phyloP scores from a whole-genome alignment of 2,797 vertebrate genomes.

The Rallus crepitans region DNA sequence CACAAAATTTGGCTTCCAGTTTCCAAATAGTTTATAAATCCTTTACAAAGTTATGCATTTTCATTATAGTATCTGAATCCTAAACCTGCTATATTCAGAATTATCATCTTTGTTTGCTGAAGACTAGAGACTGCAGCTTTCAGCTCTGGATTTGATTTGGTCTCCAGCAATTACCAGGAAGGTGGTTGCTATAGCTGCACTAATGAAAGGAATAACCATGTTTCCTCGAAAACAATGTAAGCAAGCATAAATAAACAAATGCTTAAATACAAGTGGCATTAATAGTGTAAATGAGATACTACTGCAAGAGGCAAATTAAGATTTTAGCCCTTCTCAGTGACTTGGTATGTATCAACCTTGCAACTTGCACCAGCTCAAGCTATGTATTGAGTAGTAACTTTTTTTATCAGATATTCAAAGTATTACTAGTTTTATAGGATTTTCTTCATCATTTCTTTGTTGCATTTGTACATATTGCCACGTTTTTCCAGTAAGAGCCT shows the following conservation, averaged over 20 bases:
- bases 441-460: background rate
- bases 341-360: background rate
- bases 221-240: slow-evolving; percentile 24
- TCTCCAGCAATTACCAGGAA: background rate
- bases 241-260: slow-evolving; percentile 20
- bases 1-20: background rate
- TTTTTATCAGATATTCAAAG: background rate
- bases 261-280: background rate
- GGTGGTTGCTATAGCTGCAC: slow-evolving; percentile 23
- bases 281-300: background rate
- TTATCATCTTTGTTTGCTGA: background rate
- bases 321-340: background rate
- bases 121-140: background rate
- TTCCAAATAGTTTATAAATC: background rate
- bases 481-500: background rate
- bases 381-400: no score
- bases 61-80: background rate
- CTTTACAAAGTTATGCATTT: background rate
- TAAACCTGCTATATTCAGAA: background rate
- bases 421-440: background rate
- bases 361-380: no score
- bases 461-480: background rate
- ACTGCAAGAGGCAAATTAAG: background rate
- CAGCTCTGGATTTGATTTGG: background rate
- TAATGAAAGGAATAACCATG: slow-evolving; percentile 10